Evolutionary conservation across 1,140 invertebrate species (phyloP).

Genomic region (Drosophila ficusphila): DNA sequence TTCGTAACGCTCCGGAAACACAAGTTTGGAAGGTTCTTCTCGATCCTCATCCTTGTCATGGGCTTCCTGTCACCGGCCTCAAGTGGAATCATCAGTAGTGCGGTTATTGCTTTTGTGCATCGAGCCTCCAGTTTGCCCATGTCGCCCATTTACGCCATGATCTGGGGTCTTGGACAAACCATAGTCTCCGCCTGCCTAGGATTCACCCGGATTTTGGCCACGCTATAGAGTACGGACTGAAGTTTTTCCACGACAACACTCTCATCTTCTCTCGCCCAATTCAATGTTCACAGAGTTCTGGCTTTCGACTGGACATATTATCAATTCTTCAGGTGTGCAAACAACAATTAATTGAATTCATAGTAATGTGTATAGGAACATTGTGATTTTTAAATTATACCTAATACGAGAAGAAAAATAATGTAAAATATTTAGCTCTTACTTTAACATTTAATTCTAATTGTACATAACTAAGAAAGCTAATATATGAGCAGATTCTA

Average conservation of each 20-base stretch:
- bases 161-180: conserved; percentile 98
- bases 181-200: conserved; percentile 93
- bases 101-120: conserved; percentile 97
- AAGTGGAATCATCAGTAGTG: conserved; percentile 95
- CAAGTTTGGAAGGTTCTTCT: conserved; percentile 96
- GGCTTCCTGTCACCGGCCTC: conserved; percentile 93
- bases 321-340: conserved; percentile 17
- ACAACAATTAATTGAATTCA: conserved; percentile 44
- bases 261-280: conserved; percentile 7
- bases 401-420: conserved; percentile 20
- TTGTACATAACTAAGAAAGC: conserved; percentile 38
- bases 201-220: conserved; percentile 96
- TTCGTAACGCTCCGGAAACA: conserved; percentile 96
- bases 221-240: conserved; percentile 85
- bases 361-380: conserved; percentile 50
- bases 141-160: conserved; percentile 94
- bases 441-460: conserved; percentile 39
- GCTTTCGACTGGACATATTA: conserved; percentile 2
- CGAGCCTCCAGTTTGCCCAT: conserved; percentile 94
- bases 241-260: conserved; percentile 1
- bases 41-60: conserved; percentile 93
- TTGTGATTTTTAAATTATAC: conserved; percentile 68
- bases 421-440: conserved; percentile 49
- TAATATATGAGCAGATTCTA: conserved; percentile 43
- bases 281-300: conserved; percentile 9